Conservation (phyloP, 2,797 vertebrate species). For the Danio tinwini region DNA sequence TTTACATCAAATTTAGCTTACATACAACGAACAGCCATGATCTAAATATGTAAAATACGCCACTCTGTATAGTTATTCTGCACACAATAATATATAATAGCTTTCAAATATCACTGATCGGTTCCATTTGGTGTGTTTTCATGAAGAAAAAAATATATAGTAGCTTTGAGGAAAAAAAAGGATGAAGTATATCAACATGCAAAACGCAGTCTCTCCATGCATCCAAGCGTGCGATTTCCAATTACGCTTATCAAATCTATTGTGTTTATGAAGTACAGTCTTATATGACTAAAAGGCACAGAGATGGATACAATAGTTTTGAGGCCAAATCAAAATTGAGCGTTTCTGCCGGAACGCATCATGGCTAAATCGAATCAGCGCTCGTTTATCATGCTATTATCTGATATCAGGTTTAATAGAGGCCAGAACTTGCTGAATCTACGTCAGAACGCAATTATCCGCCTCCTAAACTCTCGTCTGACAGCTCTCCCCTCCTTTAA, state of each 20-base stretch:
- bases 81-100: neutral
- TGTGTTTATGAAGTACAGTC: conserved; percentile 16
- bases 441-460: conserved; percentile 5
- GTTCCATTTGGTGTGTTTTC: neutral
- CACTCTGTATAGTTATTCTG: no score
- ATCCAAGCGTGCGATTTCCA: conserved; percentile 17
- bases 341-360: neutral
- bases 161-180: neutral
- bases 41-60: no score
- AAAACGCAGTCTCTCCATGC: neutral
- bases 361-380: conserved; percentile 26
- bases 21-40: no score
- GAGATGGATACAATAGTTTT: neutral
- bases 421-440: conserved; percentile 18
- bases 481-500: conserved; percentile 15
- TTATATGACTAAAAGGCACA: conserved; percentile 28
- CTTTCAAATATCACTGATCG: neutral
- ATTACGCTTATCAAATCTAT: conserved; percentile 11
- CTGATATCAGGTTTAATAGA: conserved; percentile 22
- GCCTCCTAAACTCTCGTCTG: conserved; percentile 5
- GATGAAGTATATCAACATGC: conserved; percentile 7
- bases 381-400: conserved; percentile 29
- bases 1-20: no score
- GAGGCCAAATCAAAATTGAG: conserved; percentile 13
- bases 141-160: conserved; percentile 1